phyloP scores from a whole-genome alignment of 2,797 vertebrate genomes.

The Falco concolor region DNA sequence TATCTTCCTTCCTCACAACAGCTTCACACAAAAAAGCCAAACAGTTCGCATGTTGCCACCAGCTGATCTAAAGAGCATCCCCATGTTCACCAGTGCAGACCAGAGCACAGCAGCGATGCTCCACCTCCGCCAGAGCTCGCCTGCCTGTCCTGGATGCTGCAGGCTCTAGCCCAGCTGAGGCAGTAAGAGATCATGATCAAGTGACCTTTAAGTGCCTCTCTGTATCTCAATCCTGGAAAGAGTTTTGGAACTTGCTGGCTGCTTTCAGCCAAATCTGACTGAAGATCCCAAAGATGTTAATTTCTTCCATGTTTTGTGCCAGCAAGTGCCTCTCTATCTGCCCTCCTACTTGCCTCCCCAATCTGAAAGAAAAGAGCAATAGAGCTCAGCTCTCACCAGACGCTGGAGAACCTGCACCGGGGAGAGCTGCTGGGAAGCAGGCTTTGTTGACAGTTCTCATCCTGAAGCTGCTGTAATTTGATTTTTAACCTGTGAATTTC shows the following conservation, averaged over 20 bases:
- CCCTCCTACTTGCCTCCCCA: neutral
- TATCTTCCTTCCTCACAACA: neutral
- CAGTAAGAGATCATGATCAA: neutral
- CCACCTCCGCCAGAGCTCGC: neutral
- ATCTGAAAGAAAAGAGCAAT: neutral
- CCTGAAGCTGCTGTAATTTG: neutral
- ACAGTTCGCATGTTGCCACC: neutral
- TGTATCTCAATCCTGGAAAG: neutral
- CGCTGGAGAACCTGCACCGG: neutral
- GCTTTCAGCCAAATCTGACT: neutral
- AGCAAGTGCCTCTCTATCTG: neutral
- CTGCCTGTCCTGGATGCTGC: neutral
- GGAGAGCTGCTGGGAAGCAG: neutral
- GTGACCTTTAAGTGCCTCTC: neutral
- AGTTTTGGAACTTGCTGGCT: neutral
- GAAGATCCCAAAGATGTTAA: neutral
- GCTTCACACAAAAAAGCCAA: neutral
- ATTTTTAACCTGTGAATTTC: neutral
- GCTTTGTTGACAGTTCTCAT: neutral
- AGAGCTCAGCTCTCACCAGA: neutral
- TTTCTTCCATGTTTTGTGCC: neutral
- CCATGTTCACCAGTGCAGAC: neutral
- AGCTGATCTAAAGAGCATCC: neutral
- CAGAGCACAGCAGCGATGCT: neutral
- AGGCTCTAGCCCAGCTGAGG: neutral